Evolutionary conservation across 2,113 vertebrate genomes (phyloP).

Genomic region (Rafetus swinhoei): DNA sequence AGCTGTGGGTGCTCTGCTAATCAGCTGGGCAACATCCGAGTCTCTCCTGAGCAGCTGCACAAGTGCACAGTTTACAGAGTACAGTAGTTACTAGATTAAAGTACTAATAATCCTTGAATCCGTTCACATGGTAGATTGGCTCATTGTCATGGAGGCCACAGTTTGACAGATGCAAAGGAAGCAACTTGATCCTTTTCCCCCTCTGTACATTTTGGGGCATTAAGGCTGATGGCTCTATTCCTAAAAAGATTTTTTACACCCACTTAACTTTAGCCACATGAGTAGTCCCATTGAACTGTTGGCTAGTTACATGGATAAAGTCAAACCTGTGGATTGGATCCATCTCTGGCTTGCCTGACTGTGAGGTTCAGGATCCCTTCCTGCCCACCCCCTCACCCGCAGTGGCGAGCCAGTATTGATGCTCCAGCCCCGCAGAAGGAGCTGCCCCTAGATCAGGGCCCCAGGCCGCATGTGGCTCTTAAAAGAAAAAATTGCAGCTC

Average conservation of each 20-base stretch:
- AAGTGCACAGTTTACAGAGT: too few relatives aligned
- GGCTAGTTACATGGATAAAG: background rate
- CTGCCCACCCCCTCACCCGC: too few relatives aligned
- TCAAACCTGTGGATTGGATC: background rate
- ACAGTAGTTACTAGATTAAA: background rate
- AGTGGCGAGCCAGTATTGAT: too few relatives aligned
- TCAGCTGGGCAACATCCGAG: too few relatives aligned
- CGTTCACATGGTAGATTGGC: rapidly evolving
- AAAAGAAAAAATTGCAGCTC: too few relatives aligned
- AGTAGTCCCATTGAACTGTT: background rate
- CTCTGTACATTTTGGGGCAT: background rate
- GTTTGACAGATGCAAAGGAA: background rate
- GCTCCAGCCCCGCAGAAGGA: too few relatives aligned
- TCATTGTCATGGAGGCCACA: background rate
- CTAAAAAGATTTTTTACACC: background rate
- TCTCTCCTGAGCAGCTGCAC: too few relatives aligned
- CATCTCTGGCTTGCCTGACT: too few relatives aligned
- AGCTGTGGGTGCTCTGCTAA: too few relatives aligned
- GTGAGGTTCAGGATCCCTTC: too few relatives aligned
- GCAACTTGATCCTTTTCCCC: background rate
- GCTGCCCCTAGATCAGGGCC: too few relatives aligned
- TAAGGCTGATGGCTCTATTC: background rate
- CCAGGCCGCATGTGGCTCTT: too few relatives aligned
- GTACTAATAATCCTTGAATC: rapidly evolving
- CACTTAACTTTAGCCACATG: rapidly evolving